Evolutionary conservation across 2,113 vertebrate genomes (phyloP).

Genomic region (Protobothrops mucrosquamatus): DNA sequence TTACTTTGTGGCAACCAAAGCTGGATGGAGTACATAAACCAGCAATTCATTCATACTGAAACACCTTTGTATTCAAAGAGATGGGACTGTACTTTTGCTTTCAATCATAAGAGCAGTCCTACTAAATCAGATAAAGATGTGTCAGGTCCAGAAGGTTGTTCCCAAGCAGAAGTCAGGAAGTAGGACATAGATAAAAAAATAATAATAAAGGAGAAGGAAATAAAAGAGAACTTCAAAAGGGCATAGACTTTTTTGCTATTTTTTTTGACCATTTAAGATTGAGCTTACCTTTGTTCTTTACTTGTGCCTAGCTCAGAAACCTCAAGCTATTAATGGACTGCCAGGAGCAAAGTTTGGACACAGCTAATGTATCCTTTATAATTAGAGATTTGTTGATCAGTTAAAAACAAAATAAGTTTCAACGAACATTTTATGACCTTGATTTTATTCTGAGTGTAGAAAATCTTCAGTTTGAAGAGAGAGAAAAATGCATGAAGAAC

Average conservation of each 20-base stretch:
- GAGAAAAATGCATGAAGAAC: not conserved
- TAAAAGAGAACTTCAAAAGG: constrained; percentile 12
- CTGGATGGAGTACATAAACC: not conserved
- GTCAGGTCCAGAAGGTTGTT: not conserved
- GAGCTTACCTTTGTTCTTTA: not conserved
- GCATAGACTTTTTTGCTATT: not conserved
- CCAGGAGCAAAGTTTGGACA: not conserved
- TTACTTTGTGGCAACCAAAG: not conserved
- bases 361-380: not conserved
- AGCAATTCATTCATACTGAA: constrained; percentile 8
- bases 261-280: not conserved
- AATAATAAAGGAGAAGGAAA: constrained; percentile 18
- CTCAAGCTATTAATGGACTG: not conserved
- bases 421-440: not conserved
- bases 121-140: not conserved
- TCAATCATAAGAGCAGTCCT: not conserved
- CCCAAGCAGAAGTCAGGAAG: not conserved
- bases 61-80: not conserved
- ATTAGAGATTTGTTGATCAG: not conserved
- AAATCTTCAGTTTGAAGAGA: not conserved
- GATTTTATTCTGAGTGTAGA: not conserved
- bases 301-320: not conserved
- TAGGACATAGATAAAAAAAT: not conserved
- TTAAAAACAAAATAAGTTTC: not conserved
- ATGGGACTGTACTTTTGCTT: not conserved